Conservation (phyloP, 2,797 vertebrate species). For the Chelidonichthys spinosus region DNA sequence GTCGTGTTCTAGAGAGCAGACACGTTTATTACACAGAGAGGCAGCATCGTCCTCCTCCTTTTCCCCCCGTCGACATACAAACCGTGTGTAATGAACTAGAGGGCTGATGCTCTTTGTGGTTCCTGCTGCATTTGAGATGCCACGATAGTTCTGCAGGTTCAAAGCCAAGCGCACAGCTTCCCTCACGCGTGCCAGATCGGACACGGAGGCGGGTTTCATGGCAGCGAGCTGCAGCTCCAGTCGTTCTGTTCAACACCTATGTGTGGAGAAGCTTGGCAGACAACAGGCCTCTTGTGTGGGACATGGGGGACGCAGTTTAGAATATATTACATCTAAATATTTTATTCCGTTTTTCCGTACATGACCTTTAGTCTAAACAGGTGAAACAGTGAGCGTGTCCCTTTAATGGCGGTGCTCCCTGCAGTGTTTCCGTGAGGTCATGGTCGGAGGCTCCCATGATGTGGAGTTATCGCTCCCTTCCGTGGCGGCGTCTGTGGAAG, state of each 20-base stretch:
- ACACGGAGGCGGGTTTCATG: too few species aligned
- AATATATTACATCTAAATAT: too few species aligned
- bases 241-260: conserved; percentile 1
- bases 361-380: background rate
- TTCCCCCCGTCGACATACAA: too few species aligned
- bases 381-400: conserved; percentile 6
- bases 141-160: conserved; percentile 52
- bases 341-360: too few species aligned
- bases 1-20: background rate
- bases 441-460: conserved; percentile 35
- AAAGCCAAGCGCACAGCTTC: conserved; percentile 38
- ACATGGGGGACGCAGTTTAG: too few species aligned
- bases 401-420: background rate
- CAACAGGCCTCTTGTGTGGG: too few species aligned
- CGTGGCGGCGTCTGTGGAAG: conserved; percentile 50
- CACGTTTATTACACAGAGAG: background rate
- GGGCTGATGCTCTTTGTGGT: conserved; percentile 33
- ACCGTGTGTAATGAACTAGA: conserved; percentile 55
- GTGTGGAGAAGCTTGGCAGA: conserved; percentile 27
- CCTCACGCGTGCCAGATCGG: conserved; percentile 19
- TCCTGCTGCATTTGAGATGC: conserved; percentile 34
- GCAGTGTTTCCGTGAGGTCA: background rate
- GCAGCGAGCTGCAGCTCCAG: background rate
- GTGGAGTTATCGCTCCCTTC: conserved; percentile 57
- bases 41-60: too few species aligned